These are phyloP conservation scores for Drosophila paucipuncta DNA, from an alignment of 2,888 invertebrate genomes.

Conservation along the genomic window DNA sequence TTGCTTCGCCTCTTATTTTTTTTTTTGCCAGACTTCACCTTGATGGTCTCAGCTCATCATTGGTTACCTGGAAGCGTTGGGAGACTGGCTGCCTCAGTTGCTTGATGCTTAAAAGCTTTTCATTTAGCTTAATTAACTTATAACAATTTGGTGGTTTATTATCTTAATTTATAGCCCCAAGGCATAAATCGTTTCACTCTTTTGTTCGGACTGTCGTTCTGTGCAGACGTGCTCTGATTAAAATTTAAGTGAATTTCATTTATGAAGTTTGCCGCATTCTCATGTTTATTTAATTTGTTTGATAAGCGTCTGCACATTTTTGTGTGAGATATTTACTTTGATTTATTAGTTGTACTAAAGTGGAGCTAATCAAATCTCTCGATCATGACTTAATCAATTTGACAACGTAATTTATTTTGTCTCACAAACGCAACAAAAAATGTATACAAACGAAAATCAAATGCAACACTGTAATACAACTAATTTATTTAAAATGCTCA, in stretches of 20 bases:
- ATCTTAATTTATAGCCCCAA: conserved; percentile 75
- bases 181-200: conserved; percentile 53
- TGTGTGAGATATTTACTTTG: conserved; percentile 37
- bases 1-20: conserved; percentile 6
- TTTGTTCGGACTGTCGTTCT: conserved; percentile 14
- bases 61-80: conserved; percentile 19
- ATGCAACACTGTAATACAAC: conserved; percentile 68
- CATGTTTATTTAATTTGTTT: conserved; percentile 40
- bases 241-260: conserved; percentile 55
- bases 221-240: conserved; percentile 43
- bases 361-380: conserved; percentile 62
- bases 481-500: conserved; percentile 80
- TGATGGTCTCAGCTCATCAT: conserved; percentile 39
- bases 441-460: conserved; percentile 10
- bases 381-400: conserved; percentile 65
- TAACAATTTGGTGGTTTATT: conserved; percentile 79
- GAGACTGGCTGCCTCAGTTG: conserved; percentile 20
- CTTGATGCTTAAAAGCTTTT: conserved; percentile 75
- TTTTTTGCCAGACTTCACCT: conserved; percentile 41
- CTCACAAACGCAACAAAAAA: conserved; percentile 4
- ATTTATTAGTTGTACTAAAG: conserved; percentile 50
- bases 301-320: conserved; percentile 12
- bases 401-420: conserved; percentile 59
- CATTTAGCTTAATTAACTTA: conserved; percentile 82
- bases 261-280: conserved; percentile 33